Conservation (phyloP, 2,113 vertebrate genomes). For the Rallus limicola region DNA sequence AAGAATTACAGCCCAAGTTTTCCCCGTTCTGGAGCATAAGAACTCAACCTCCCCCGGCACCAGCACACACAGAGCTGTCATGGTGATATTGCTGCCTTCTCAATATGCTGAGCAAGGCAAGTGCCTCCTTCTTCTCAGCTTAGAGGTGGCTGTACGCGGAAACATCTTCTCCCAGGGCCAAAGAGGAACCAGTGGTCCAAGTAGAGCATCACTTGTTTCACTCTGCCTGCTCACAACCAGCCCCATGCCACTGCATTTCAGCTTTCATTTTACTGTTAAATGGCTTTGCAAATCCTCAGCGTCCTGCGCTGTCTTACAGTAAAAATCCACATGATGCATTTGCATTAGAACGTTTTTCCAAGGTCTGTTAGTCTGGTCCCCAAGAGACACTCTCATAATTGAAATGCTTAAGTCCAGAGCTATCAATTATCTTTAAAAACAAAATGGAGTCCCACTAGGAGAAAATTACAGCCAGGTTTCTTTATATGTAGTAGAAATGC, state of each 20-base stretch:
- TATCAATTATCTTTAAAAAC: conserved; percentile 75
- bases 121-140: background rate
- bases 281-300: conserved; percentile 23
- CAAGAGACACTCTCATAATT: conserved; percentile 62
- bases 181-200: background rate
- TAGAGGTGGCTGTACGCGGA: background rate
- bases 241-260: background rate
- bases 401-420: conserved; percentile 68
- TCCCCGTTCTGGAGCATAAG: background rate
- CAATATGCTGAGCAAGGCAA: background rate
- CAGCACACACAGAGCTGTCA: background rate
- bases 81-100: background rate
- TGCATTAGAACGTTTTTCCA: conserved; percentile 61
- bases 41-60: background rate
- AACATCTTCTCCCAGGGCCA: background rate
- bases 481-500: conserved; percentile 50
- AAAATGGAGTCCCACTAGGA: conserved; percentile 69
- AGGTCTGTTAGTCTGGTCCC: conserved; percentile 62
- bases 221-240: background rate
- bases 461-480: conserved; percentile 61
- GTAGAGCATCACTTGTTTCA: background rate
- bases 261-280: conserved; percentile 1
- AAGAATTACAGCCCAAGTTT: background rate
- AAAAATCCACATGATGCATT: conserved; percentile 55
- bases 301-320: background rate